Conservation (phyloP, 2,888 invertebrate genomes). For the Agriopis marginaria region DNA sequence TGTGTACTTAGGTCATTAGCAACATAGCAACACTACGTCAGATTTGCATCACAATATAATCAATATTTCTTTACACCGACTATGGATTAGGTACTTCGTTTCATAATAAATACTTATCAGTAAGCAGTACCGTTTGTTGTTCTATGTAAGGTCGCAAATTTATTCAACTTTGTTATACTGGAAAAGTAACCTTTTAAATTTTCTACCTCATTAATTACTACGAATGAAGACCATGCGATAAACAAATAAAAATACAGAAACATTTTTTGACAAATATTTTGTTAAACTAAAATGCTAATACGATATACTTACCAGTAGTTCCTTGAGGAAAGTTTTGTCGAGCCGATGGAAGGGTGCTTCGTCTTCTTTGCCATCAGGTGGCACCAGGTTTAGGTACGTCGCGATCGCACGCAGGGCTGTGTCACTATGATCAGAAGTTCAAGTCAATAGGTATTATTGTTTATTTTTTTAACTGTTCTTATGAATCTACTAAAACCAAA, state of each 20-base stretch:
- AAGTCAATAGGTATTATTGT: not conserved
- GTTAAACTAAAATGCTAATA: not conserved
- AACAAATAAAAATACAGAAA: too few relatives aligned
- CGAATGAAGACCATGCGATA: too few relatives aligned
- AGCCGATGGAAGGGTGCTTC: conserved; percentile 91
- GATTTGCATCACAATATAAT: conserved; percentile 8
- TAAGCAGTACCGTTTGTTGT: too few relatives aligned
- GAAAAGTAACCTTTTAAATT: too few relatives aligned
- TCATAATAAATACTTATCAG: too few relatives aligned
- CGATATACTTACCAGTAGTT: conserved; percentile 89
- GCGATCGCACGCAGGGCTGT: conserved; percentile 94
- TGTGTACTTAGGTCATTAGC: conserved; percentile 6
- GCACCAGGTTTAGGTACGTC: conserved; percentile 94
- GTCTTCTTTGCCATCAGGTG: conserved; percentile 89
- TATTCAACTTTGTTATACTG: too few relatives aligned
- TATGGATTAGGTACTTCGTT: too few relatives aligned
- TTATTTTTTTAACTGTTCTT: not conserved
- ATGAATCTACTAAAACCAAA: too few relatives aligned
- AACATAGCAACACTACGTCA: not conserved
- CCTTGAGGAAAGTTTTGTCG: conserved; percentile 93
- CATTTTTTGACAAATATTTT: not conserved
- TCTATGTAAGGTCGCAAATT: too few relatives aligned
- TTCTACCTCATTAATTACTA: too few relatives aligned
- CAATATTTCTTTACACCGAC: not conserved
- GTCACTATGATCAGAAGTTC: conserved; percentile 77